Evolutionary conservation across 1,140 invertebrate species (phyloP).

Genomic region (Drosophila orena): DNA sequence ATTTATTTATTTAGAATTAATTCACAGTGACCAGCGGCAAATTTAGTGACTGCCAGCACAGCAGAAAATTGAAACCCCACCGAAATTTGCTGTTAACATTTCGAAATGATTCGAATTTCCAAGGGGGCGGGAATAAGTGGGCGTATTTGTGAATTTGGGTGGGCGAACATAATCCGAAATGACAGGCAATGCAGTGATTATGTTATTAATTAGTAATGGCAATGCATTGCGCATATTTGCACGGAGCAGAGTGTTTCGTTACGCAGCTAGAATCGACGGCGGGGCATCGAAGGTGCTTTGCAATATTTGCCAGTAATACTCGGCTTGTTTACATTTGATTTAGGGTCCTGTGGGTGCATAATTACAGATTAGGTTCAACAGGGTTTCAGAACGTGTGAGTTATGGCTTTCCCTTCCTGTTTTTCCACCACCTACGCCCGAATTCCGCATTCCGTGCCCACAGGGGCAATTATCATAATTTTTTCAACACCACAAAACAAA

Average conservation of each 20-base stretch:
- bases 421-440: background rate
- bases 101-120: constrained; percentile 5
- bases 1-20: too few relatives aligned
- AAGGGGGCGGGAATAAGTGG: background rate
- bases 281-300: constrained; percentile 7
- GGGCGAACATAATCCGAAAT: constrained; percentile 53
- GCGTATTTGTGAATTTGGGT: background rate
- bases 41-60: constrained; percentile 13
- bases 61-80: constrained; percentile 4
- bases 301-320: constrained; percentile 3
- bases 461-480: constrained; percentile 59
- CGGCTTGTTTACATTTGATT: constrained; percentile 32
- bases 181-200: constrained; percentile 72
- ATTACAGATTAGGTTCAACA: constrained; percentile 11
- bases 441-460: constrained; percentile 18
- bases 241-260: constrained; percentile 63
- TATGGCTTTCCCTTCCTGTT: constrained; percentile 10
- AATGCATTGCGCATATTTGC: constrained; percentile 71
- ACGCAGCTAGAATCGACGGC: constrained; percentile 30
- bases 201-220: constrained; percentile 78
- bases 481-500: constrained; percentile 37
- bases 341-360: constrained; percentile 20
- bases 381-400: constrained; percentile 5
- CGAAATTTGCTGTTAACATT: constrained; percentile 7
- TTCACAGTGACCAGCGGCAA: background rate